phyloP scores from a whole-genome alignment of 2,888 invertebrate species.

The Antitype chi region DNA sequence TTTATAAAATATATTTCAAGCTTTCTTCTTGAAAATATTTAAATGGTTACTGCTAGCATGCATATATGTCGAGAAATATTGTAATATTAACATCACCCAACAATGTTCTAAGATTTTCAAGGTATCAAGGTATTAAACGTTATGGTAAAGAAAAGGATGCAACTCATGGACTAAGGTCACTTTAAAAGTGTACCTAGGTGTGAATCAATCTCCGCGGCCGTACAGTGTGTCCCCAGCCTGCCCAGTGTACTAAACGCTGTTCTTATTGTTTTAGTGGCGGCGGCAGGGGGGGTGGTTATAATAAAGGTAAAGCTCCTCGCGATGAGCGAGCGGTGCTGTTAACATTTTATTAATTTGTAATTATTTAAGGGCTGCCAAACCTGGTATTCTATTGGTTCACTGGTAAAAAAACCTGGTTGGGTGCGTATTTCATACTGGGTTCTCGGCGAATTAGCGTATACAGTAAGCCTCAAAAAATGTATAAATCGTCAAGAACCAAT shows the following conservation, averaged over 20 bases:
- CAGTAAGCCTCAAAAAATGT: neutral
- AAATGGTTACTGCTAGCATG: slow-evolving; percentile 70
- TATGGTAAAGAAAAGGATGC: slow-evolving; percentile 91
- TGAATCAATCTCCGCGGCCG: slow-evolving; percentile 90
- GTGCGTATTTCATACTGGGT: slow-evolving; percentile 25
- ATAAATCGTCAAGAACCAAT: neutral
- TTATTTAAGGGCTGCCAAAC: slow-evolving; percentile 89
- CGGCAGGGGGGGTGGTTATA: slow-evolving; percentile 98
- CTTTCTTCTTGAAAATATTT: slow-evolving; percentile 38
- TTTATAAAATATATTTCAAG: slow-evolving; percentile 45
- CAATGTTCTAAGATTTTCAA: slow-evolving; percentile 89
- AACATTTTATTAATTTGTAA: slow-evolving; percentile 90
- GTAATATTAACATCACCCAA: slow-evolving; percentile 80
- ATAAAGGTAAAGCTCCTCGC: slow-evolving; percentile 98
- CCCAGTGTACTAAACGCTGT: slow-evolving; percentile 93
- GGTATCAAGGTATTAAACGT: slow-evolving; percentile 87
- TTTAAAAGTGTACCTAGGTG: slow-evolving; percentile 88
- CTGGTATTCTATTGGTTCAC: slow-evolving; percentile 72
- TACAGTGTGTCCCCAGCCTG: slow-evolving; percentile 91
- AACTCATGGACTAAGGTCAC: slow-evolving; percentile 85
- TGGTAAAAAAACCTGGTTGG: slow-evolving; percentile 60
- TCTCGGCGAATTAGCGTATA: slow-evolving; percentile 12
- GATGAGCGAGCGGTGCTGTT: slow-evolving; percentile 94
- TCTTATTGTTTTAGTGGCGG: slow-evolving; percentile 98
- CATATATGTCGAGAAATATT: slow-evolving; percentile 77